A percentile compares a stretch with the other conserved stretches of the same genome.
phyloP scores from a whole-genome alignment of 2,888 invertebrate genomes.

The Cantharis rustica region DNA sequence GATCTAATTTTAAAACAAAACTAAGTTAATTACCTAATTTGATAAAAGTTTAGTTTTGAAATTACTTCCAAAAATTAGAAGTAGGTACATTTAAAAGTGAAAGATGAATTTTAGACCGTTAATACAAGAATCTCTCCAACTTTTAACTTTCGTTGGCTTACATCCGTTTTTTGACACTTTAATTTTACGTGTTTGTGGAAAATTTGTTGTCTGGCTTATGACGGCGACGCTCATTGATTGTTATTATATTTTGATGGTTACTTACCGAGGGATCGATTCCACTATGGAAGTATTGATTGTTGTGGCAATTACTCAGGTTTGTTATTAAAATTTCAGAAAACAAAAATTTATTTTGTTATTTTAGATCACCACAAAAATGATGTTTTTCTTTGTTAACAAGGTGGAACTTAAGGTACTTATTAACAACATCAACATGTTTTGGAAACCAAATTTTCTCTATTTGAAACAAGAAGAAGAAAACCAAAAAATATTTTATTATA shows the following conservation, averaged over 20 bases:
- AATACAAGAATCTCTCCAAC: neutral
- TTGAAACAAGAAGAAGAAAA: neutral
- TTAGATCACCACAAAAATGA: neutral
- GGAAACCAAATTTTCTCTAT: neutral
- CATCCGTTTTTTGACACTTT: neutral
- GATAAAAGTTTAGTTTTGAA: neutral
- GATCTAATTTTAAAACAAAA: neutral
- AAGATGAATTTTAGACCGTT: neutral
- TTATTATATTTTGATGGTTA: neutral
- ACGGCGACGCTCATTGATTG: accelerated
- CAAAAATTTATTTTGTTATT: neutral
- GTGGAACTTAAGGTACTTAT: neutral
- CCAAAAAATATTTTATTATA: neutral
- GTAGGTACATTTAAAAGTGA: neutral
- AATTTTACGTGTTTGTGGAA: neutral
- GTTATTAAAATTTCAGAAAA: neutral
- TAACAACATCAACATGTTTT: neutral
- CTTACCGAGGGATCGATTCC: neutral
- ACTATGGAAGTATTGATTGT: neutral
- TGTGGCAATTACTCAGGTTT: neutral
- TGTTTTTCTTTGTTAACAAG: neutral
- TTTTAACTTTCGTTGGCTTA: neutral
- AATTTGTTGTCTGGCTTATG: neutral
- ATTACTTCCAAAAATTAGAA: neutral
- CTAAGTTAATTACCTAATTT: neutral